Evolutionary conservation across 1,140 invertebrate genomes (phyloP), one percentile per base, ranked within the genome.

Genomic region (Oncopodura yosiiana): DNA sequence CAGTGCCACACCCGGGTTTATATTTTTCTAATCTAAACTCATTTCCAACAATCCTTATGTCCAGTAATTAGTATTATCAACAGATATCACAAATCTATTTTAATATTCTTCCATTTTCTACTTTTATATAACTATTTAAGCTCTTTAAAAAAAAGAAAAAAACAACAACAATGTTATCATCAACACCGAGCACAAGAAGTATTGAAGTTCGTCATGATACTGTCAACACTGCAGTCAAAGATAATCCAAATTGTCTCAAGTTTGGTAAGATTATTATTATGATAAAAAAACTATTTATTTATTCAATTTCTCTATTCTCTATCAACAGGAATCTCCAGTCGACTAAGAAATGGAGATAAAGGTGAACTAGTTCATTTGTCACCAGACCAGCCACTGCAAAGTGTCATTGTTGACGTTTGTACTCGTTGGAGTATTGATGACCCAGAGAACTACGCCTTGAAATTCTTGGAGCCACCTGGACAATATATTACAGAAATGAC

Each of bases 401-500:
- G 55, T 42, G 61, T 58, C 6, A 45, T 60, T 9, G 37, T 29
- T n/a, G 6, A 41, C 4, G 54, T 59, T 12, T 63, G 61, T 27
- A 1, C 39, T 23, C 32, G 34, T 26, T 63, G 61, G 61, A 54
- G 61, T 30, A 60, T 51, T 52, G 39, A 54, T 8, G 58, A 63
- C 24, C 46, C 61, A 2, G 38, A 38, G n/a, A 42, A 54, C 23
- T 63, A 48, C 43, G 49, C 61, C 3, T 38, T 63, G 1, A 57
- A 56, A 32, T 63, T 63, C 27, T 37, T 23, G 3, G 61, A 63
- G 16, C 38, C 56, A 3, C 56, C 54, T 3, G 45, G 51, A 12
- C 53, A 58, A 34, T 60, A 60, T 41, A 58, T 63, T 2, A 63
- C 61, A 29, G 61, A 63, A 41, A 36, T 12, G 9, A 63, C 37